phyloP scores from a whole-genome alignment of 1,140 invertebrate genomes.

The Bicyclus anynana region DNA sequence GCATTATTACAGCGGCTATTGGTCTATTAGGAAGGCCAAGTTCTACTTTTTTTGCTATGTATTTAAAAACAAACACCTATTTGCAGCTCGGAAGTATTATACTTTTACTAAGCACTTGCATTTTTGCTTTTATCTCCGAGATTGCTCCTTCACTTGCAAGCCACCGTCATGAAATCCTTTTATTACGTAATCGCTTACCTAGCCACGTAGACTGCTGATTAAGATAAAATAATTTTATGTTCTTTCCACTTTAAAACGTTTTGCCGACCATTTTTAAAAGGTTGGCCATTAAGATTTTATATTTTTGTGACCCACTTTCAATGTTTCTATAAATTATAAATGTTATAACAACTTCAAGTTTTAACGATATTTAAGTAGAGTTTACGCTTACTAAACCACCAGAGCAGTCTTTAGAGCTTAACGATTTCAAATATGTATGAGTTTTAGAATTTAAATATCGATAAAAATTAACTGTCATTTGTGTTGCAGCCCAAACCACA shows the following conservation, averaged over 20 bases:
- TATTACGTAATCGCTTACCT: slow-evolving; percentile 24
- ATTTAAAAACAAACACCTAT: neutral
- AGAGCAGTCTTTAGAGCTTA: too few species aligned
- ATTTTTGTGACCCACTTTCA: neutral
- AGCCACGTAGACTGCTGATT: slow-evolving; percentile 23
- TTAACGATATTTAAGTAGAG: neutral
- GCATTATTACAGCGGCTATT: too few species aligned
- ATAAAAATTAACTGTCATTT: too few species aligned
- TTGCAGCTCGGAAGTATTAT: neutral
- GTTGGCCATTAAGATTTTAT: neutral
- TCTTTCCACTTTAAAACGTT: slow-evolving; percentile 32
- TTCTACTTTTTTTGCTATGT: neutral
- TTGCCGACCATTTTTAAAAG: slow-evolving; percentile 4
- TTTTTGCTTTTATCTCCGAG: slow-evolving; percentile 14
- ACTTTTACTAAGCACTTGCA: slow-evolving; percentile 5
- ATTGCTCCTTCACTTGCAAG: slow-evolving; percentile 7
- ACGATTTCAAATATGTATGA: too few species aligned
- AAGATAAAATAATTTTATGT: slow-evolving; percentile 24
- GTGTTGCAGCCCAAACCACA: too few species aligned
- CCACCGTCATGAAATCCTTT: slow-evolving; percentile 23
- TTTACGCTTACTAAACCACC: too few species aligned
- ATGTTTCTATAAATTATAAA: neutral
- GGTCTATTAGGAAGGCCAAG: too few species aligned
- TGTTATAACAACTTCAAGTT: neutral
- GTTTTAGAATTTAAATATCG: too few species aligned